Conservation (phyloP, 2,113 vertebrate species). For the Oreotrochilus melanogaster region DNA sequence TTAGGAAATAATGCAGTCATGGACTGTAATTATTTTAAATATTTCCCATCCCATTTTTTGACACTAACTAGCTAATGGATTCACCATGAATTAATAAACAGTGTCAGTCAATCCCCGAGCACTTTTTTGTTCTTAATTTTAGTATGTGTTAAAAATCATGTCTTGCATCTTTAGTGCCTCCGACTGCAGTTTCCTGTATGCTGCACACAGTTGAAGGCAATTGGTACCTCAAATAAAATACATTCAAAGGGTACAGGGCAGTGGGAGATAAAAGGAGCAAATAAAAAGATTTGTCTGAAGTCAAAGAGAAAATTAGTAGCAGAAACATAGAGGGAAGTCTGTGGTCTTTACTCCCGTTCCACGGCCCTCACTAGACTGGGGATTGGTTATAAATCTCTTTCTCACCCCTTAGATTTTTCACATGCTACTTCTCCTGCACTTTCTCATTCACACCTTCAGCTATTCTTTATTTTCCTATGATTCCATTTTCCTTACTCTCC, state of each 20-base stretch:
- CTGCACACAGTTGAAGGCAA: background rate
- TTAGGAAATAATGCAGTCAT: background rate
- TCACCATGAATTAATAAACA: constrained; percentile 54
- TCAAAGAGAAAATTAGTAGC: background rate
- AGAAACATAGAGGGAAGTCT: background rate
- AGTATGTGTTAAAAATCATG: constrained; percentile 31
- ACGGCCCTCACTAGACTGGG: background rate
- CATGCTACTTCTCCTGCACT: background rate
- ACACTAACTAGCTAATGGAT: constrained; percentile 22
- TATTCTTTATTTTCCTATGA: background rate
- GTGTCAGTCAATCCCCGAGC: constrained; percentile 45
- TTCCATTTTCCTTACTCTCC: background rate
- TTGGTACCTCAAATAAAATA: constrained; percentile 12
- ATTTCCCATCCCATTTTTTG: constrained; percentile 5
- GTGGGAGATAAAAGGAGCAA: background rate
- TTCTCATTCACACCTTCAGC: constrained; percentile 46
- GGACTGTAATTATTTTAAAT: background rate
- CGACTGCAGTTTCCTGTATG: background rate
- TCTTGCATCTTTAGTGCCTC: background rate
- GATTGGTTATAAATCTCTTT: constrained; percentile 48
- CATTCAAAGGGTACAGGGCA: background rate
- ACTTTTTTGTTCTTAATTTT: constrained; percentile 49
- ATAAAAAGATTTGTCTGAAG: constrained; percentile 11
- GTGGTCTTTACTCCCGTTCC: background rate
- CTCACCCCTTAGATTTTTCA: constrained; percentile 40